Conservation (phyloP, 1,140 invertebrate species). For the Sycophila sp. region DNA sequence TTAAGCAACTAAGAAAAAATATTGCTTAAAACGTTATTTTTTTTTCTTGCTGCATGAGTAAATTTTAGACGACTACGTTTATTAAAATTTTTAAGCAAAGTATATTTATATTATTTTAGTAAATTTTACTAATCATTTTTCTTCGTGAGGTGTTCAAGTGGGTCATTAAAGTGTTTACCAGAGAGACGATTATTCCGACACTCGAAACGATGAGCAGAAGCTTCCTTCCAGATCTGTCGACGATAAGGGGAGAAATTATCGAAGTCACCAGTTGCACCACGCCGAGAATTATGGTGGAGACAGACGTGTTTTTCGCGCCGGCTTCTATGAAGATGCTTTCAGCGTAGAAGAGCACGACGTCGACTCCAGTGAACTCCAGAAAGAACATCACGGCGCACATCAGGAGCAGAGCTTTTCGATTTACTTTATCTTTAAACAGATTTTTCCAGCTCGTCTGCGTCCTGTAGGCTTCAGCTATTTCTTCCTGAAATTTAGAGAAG, state of each 20-base stretch:
- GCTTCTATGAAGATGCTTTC: conserved; percentile 75
- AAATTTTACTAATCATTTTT: no score
- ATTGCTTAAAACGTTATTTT: no score
- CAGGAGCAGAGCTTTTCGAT: conserved; percentile 73
- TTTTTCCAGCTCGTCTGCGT: conserved; percentile 66
- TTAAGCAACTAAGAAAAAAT: no score
- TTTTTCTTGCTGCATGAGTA: no score
- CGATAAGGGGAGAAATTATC: conserved; percentile 73
- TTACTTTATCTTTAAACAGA: conserved; percentile 65
- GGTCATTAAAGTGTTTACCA: conserved; percentile 34
- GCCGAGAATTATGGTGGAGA: conserved; percentile 79
- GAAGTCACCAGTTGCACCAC: conserved; percentile 75
- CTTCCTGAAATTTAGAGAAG: no score
- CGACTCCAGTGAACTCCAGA: conserved; percentile 81
- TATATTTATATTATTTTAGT: no score
- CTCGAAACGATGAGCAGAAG: conserved; percentile 77
- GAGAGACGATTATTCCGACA: conserved; percentile 67
- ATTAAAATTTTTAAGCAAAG: no score
- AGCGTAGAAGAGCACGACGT: conserved; percentile 82
- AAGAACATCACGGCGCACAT: conserved; percentile 75
- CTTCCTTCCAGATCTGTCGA: conserved; percentile 78
- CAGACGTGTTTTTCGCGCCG: conserved; percentile 57
- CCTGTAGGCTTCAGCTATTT: conserved; percentile 65
- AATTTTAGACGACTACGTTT: no score
- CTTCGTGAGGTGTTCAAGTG: no score